Evolutionary conservation across 2,888 invertebrate genomes (phyloP), one percentile per base, ranked within the genome.

Genomic region (Drosophila helvetica): DNA sequence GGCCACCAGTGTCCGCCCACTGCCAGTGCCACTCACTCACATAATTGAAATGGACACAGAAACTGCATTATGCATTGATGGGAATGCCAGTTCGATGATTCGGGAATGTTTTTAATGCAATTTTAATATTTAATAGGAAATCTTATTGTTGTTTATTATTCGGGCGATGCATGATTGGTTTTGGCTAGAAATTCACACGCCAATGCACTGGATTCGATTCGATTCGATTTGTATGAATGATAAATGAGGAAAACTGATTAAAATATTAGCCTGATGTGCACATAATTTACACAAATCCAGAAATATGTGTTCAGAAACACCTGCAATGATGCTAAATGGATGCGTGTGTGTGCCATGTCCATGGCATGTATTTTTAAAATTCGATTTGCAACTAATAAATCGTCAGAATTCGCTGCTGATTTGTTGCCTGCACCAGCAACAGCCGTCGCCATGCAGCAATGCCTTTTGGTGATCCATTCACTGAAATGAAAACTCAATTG

Each of bases 401-500:
- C 66, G 74, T 5, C 56, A 42, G 22, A 52, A 53, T 52, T 48
- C 42, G 38, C 25, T 80, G 54, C 61, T 47, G 47, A 53, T 52
- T 48, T 38, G 38, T 22, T 80, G 54, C 61, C 50, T 61, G 53
- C 47, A 52, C 57, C 38, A 45, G 38, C 45, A 22, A 22, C 25
- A 25, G 25, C 25, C 25, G 19, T 2, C 19, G 19, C 19, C 19
- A n/a, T 22, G 22, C 22, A 5, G 19, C n/a, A n/a, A 22, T 43
- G 38, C 43, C 66, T 45, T 45, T 45, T 43, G 51, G 27, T 57
- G 56, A 64, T 65, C 57, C 51, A 67, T 61, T 54, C 62, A 42
- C 55, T 43, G 53, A 59, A 59, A 62, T 46, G 50, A 53, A 65
- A 72, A 80, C 79, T 80, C 84, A 86, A 86, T 88, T 83, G 81